phyloP scores from a whole-genome alignment of 2,797 vertebrate species.

The Spheniscus humboldti region DNA sequence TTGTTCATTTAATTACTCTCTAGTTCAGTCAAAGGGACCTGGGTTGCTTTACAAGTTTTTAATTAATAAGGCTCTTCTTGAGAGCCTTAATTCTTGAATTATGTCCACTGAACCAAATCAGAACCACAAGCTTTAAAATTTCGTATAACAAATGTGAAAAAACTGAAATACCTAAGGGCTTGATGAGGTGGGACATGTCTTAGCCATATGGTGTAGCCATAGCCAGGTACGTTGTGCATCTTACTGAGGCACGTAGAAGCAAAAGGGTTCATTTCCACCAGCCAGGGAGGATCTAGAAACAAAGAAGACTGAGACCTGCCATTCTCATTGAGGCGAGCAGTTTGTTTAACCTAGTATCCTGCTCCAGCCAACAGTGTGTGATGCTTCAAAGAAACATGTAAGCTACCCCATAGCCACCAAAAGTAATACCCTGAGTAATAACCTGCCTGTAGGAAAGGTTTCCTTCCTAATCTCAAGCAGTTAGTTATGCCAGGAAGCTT shows the following conservation, averaged over 20 bases:
- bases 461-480: background rate
- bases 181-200: background rate
- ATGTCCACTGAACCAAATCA: background rate
- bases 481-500: background rate
- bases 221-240: background rate
- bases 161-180: background rate
- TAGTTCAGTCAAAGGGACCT: background rate
- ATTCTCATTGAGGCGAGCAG: background rate
- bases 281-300: background rate
- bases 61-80: background rate
- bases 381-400: background rate
- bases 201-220: background rate
- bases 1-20: background rate
- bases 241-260: accelerated
- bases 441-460: background rate
- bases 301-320: background rate
- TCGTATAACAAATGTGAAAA: background rate
- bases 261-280: background rate
- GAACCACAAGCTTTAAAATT: background rate
- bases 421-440: background rate
- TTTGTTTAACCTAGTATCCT: background rate
- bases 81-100: background rate
- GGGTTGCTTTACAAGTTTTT: background rate
- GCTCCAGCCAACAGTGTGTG: background rate
- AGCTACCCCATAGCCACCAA: background rate